Base-by-base conservation (phyloP, 2,888 invertebrate genomes). In the Eulithis prunata region DNA sequence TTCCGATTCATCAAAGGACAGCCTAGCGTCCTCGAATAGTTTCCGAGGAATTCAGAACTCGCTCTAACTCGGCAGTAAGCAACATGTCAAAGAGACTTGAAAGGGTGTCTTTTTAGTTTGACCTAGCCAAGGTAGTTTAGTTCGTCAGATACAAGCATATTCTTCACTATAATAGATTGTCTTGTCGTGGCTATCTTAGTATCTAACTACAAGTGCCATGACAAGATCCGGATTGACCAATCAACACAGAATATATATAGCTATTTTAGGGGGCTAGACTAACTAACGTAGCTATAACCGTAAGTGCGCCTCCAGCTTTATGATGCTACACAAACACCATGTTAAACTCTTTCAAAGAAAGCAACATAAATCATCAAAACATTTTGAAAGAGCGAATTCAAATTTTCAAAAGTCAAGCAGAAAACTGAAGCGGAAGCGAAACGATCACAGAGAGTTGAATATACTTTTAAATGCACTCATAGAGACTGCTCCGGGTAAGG, bases 1-100 rank as follows among this genome's bases (percentile, higher is more conserved):
- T 82, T 80, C 74, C 82, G 77, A 83, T 84, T 84, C 82, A 80
- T 82, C 82, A 83, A 83, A 84, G 76, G 76, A 75, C 75, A 75
- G 75, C 76, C 62, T 69, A 75, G 73, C 75, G 70, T 75, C 71
- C 70, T 75, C 70, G 72, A 78, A 79, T 79, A 79, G 78, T 81
- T 78, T 71, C 68, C 71, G 66, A 75, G 71, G 71, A 72, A 74
- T 71, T 65, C 71, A 71, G 62, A 73, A 74, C 70, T 71, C 70
- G 64, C 60, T 64, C 58, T 58, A 75, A 78, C 75, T 73, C 69
- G 64, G 68, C 61, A 68, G 62, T 67, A 52, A 41, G 57, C 64
- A 61, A 56, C 57, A 52, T 52, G 54, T 60, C 71, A 71, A 21
- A 21, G 71, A 62, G 38, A 54, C 46, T 57, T 46, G 36, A 14